Evolutionary conservation across 2,888 invertebrate genomes (phyloP).

Genomic region (Ophonus ardosiacus): DNA sequence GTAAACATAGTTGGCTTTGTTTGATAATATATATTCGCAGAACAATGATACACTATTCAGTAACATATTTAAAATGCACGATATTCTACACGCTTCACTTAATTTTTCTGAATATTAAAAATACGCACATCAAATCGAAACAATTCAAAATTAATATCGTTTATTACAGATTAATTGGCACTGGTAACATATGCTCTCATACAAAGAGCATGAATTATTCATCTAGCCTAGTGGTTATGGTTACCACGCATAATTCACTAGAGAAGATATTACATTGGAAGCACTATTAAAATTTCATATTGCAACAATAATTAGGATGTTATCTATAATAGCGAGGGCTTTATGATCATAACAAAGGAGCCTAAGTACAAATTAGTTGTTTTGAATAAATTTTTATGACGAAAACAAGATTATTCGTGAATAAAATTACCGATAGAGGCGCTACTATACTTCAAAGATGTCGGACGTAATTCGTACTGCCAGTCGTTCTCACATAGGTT

Average conservation of each 20-base stretch:
- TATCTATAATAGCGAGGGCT: too few relatives aligned
- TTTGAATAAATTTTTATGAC: too few relatives aligned
- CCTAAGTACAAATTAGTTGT: too few relatives aligned
- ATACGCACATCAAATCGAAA: conserved; percentile 1
- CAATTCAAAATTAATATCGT: not conserved
- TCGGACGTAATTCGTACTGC: too few relatives aligned
- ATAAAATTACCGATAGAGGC: too few relatives aligned
- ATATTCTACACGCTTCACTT: conserved; percentile 31
- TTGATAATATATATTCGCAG: conserved; percentile 31
- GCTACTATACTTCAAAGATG: too few relatives aligned
- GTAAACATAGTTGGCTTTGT: conserved; percentile 42
- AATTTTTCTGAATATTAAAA: conserved; percentile 36
- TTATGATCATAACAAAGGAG: too few relatives aligned
- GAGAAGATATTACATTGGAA: not conserved
- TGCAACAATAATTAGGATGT: not conserved
- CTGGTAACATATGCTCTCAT: not conserved
- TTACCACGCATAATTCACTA: not conserved
- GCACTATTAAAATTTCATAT: not conserved
- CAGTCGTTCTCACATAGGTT: too few relatives aligned
- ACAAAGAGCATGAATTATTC: not conserved
- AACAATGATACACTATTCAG: conserved; percentile 44
- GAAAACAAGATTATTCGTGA: too few relatives aligned
- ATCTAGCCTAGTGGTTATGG: not conserved
- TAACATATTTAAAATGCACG: conserved; percentile 31
- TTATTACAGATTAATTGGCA: not conserved